Evolutionary conservation across 2,888 invertebrate species (phyloP).

Genomic region (Athetis lepigone): DNA sequence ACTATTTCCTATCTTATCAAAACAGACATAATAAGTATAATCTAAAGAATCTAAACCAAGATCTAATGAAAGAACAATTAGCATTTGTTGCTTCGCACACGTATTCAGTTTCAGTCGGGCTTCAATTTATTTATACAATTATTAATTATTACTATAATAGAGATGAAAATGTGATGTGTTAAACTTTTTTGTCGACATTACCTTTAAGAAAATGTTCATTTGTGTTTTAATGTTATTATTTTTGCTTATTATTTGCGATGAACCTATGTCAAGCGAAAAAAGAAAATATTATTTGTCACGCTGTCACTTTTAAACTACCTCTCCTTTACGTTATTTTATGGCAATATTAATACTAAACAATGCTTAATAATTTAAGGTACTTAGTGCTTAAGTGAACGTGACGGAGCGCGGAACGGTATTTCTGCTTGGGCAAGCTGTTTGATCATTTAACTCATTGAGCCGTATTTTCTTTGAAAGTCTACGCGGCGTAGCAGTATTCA

Average conservation of each 20-base stretch:
- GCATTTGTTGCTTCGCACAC: constrained; percentile 24
- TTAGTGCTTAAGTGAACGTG: too few relatives aligned
- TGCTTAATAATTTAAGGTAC: background rate
- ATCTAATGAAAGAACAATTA: constrained; percentile 18
- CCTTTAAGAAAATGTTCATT: constrained; percentile 43
- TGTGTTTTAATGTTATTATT: constrained; percentile 41
- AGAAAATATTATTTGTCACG: background rate
- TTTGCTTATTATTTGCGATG: constrained; percentile 49
- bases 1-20: too few relatives aligned
- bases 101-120: constrained; percentile 37
- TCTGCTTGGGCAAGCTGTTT: too few relatives aligned
- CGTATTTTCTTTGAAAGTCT: too few relatives aligned
- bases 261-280: constrained; percentile 2
- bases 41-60: too few relatives aligned
- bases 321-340: constrained; percentile 5
- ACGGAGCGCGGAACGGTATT: too few relatives aligned
- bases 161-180: constrained; percentile 41
- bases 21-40: too few relatives aligned
- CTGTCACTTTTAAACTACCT: constrained; percentile 23
- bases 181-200: constrained; percentile 46
- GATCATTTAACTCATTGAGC: too few relatives aligned
- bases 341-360: constrained; percentile 9
- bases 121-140: constrained; percentile 53
- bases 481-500: too few relatives aligned
- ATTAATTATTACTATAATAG: too few relatives aligned